A percentile compares a stretch with the other conserved stretches of the same genome.
Evolutionary conservation across 2,113 vertebrate genomes (phyloP).

Genomic region (Oncorhynchus kisutch): DNA sequence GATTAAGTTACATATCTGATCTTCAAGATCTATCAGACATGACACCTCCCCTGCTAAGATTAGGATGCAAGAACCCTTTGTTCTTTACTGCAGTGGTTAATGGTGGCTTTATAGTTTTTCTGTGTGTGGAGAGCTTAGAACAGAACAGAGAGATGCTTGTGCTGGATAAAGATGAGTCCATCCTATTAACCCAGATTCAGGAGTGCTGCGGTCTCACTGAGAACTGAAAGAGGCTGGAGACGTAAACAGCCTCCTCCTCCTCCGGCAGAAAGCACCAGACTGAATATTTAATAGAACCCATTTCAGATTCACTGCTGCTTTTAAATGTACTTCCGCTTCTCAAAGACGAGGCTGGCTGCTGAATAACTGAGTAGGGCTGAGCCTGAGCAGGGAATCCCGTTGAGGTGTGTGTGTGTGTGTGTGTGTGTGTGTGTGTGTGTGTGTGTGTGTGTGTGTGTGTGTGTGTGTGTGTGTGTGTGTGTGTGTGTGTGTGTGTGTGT

Average conservation of each 20-base stretch:
- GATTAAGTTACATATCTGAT: background rate
- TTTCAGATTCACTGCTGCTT: background rate
- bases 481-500: background rate
- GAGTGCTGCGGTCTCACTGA: background rate
- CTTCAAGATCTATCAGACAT: background rate
- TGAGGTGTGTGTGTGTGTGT: background rate
- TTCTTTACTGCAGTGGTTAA: background rate
- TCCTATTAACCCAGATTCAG: slow-evolving; percentile 15
- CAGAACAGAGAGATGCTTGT: background rate
- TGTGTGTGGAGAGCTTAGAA: background rate
- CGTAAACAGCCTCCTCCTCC: background rate
- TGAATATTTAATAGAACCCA: slow-evolving; percentile 13
- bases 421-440: background rate
- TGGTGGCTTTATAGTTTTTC: background rate
- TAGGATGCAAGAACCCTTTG: background rate
- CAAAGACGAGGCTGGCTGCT: background rate
- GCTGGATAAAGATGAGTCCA: background rate
- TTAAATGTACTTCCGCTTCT: background rate
- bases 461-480: background rate
- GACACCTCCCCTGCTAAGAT: background rate
- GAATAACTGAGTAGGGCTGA: background rate
- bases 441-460: background rate
- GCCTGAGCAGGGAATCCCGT: background rate
- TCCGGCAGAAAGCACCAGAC: background rate
- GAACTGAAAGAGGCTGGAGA: background rate